Evolutionary conservation across 1,140 invertebrate genomes (phyloP), one percentile per base, ranked within the genome.

Genomic region (Drosophila bipectinata): DNA sequence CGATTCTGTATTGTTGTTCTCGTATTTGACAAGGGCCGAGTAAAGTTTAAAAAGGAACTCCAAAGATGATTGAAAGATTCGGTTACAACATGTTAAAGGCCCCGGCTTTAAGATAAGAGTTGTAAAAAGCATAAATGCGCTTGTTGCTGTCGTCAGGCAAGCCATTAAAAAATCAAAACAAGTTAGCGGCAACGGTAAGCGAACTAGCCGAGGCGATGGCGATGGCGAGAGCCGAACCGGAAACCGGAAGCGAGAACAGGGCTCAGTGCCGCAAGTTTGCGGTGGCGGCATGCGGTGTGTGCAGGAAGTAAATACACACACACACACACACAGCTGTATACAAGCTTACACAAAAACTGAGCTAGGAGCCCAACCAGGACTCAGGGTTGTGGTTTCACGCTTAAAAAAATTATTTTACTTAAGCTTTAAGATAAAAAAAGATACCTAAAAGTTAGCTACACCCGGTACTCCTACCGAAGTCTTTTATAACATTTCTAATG

Each of bases 141-240:
- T 61, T 41, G 59, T 60, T 41, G 80, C 32, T 62, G 66, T 72
- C 71, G 72, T 77, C 79, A 73, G 75, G 76, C 79, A 72, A 77
- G 79, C 83, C 83, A 88, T 88, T 88, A 88, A 88, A 88, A 88
- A 88, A 88, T 88, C 83, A 88, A 88, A 88, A 88, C 83, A 88
- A 88, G 83, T 88, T 88, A 88, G 71, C 83, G 78, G 83, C 58
- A 61, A 79, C 72, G 47, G 57, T 37, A 59, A 59, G 44, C 56
- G 66, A 76, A 72, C 83, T 61, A 78, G 78, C 72, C 24, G 55
- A 64, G 71, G 69, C 64, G 30, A 77, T 44, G 62, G 57, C 24
- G 55, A 64, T 44, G 62, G 57, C 24, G 55, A 64, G 45, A 51
- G 79, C 63, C 66, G 18, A 79, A 52, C 62, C 76, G 79, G 83